Conservation (phyloP, 2,797 vertebrate species). For the Falco columbarius region DNA sequence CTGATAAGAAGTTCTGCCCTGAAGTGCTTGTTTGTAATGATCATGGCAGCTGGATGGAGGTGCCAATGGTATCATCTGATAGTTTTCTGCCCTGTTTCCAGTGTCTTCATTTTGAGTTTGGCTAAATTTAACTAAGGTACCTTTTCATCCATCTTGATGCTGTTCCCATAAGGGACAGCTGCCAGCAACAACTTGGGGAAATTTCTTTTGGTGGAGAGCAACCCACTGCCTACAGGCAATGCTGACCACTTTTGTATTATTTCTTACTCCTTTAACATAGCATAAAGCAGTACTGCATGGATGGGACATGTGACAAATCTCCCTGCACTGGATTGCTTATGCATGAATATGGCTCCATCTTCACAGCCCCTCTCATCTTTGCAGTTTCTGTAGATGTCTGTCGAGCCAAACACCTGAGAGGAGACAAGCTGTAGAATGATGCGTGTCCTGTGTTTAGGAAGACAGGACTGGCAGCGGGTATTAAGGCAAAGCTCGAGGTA, state of each 20-base stretch:
- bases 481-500: background rate
- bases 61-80: background rate
- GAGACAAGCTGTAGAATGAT: background rate
- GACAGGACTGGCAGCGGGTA: background rate
- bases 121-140: background rate
- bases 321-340: background rate
- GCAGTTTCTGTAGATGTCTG: background rate
- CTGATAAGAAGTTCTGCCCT: background rate
- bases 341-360: background rate
- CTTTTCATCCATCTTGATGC: background rate
- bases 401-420: background rate
- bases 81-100: background rate
- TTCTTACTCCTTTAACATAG: background rate
- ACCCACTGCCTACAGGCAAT: background rate
- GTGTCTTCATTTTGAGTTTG: background rate
- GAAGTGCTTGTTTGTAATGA: background rate
- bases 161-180: background rate
- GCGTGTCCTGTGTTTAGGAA: background rate
- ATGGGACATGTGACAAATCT: background rate
- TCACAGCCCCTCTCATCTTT: background rate
- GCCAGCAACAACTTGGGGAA: background rate
- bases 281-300: background rate
- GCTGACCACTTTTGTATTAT: background rate
- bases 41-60: background rate
- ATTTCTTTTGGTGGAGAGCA: background rate